Percentiles rank a stretch among this genome's conserved stretches.
Evolutionary conservation across 2,797 vertebrate species (phyloP).

Genomic region (Sebastes steindachneri): DNA sequence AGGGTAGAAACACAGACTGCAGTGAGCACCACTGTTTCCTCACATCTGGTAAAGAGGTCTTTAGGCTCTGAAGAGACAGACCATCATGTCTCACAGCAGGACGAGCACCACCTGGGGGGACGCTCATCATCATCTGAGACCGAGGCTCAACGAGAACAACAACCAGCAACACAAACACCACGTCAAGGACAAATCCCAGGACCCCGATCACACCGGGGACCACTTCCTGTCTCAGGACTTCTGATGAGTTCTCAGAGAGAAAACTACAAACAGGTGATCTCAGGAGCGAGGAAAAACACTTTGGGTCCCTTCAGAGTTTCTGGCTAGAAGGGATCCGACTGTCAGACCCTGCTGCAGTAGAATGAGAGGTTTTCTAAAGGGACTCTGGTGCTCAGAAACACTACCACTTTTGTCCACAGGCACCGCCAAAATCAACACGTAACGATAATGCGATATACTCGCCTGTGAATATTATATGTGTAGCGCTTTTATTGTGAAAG

Average conservation of each 20-base stretch:
- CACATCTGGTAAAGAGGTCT: conserved; percentile 41
- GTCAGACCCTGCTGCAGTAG: no score
- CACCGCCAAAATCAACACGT: no score
- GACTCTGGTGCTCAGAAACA: no score
- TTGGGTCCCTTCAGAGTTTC: background rate
- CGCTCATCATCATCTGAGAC: conserved; percentile 40
- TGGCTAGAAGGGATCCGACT: no score
- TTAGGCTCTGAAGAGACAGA: conserved; percentile 9
- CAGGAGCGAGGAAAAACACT: background rate
- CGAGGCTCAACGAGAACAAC: conserved; percentile 32
- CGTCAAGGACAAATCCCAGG: conserved; percentile 49
- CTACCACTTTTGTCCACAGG: no score
- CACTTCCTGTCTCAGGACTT: conserved; percentile 22
- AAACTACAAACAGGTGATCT: conserved; percentile 1
- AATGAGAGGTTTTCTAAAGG: no score
- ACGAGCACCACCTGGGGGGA: conserved; percentile 29
- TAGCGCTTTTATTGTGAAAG: no score
- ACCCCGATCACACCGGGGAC: conserved; percentile 4
- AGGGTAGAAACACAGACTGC: background rate
- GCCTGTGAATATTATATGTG: no score
- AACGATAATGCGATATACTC: no score
- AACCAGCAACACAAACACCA: conserved; percentile 33
- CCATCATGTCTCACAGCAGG: conserved; percentile 38
- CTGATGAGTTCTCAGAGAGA: conserved; percentile 28
- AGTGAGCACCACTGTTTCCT: background rate